Base-by-base conservation (phyloP, 2,113 vertebrate species). In the Labeo rohita region DNA sequence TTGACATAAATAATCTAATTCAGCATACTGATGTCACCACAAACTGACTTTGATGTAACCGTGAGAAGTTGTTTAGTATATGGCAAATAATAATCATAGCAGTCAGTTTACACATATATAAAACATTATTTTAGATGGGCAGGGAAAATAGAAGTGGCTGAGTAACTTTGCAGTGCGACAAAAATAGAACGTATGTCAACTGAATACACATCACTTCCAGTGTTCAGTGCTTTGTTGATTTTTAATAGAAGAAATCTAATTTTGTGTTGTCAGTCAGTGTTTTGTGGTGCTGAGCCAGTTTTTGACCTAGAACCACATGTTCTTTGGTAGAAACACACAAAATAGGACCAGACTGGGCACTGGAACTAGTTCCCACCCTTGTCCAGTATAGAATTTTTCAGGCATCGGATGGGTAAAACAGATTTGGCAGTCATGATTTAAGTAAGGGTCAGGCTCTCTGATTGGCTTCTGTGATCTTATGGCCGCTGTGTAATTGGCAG, bases 401-500 rank as follows among this genome's bases (percentile, higher is more conserved):
- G 45, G n/a, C 80, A 8, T 70, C 10, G 3, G 28, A 3, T 56
- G 47, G 63, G 34, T 83, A 73, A 83, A 83, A 83, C 49, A 8
- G 50, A 15, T 72, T 83, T 83, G 50, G 50, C 81, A 83, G 66
- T 18, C 18, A 23, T 83, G 50, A 83, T 83, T 83, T 83, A 83
- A 73, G 66, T 4, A 73, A 73, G 66, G 81, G 81, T 83, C 81
- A 83, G 11, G 21, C 65, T 78, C 61, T 68, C 61, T 85, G 84
- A 85, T 85, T 85, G 84, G 84, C 74, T 79, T 2, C 47, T 54
- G 63, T 85, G 59, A 78, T 78, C 84, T 85, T 54, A 65, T 54
- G 61, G 74, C 75, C n/a, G 7, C 63, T 68, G 45, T 85, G 84
- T 85, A 78, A 85, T 85, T 85, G 61, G 84, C 84, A 68, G 84